Percentiles rank a stretch among this genome's conserved stretches.
Evolutionary conservation across 2,113 vertebrate species (phyloP).

Genomic region (Periophthalmodon schlosseri): DNA sequence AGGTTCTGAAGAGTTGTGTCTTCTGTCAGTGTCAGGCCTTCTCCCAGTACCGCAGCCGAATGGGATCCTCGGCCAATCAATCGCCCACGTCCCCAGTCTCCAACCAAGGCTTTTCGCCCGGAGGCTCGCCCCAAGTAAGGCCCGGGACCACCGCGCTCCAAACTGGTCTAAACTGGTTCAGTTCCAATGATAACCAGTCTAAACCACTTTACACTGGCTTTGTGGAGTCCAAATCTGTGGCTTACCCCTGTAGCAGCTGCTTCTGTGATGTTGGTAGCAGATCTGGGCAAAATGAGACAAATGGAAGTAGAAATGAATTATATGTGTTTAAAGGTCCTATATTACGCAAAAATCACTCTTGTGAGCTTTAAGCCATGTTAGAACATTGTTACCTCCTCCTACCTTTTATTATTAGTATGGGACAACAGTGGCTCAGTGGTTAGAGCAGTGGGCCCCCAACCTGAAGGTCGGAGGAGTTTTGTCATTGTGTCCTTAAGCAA

Average conservation of each 20-base stretch:
- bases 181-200: constrained; percentile 28
- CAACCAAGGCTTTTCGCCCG: constrained; percentile 98
- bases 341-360: too few species aligned
- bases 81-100: constrained; percentile 97
- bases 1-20: constrained; percentile 46
- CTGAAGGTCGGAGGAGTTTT: too few species aligned
- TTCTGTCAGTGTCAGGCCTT: constrained; percentile 84
- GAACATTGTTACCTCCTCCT: too few species aligned
- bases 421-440: too few species aligned
- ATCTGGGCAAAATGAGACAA: constrained; percentile 62
- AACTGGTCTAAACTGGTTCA: constrained; percentile 55
- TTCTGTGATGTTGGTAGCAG: constrained; percentile 54
- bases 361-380: too few species aligned
- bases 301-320: not conserved
- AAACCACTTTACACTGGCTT: constrained; percentile 19
- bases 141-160: constrained; percentile 20
- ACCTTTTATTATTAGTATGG: too few species aligned
- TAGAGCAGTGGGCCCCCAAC: too few species aligned
- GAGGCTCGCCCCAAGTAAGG: constrained; percentile 97
- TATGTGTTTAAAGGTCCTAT: not conserved
- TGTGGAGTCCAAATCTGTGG: constrained; percentile 49
- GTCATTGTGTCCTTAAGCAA: too few species aligned
- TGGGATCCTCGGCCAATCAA: constrained; percentile 94
- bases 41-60: constrained; percentile 91
- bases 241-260: constrained; percentile 32